phyloP scores from a whole-genome alignment of 53 echinoderm and acorn worm genomes.

The Mesocentrotus franciscanus region DNA sequence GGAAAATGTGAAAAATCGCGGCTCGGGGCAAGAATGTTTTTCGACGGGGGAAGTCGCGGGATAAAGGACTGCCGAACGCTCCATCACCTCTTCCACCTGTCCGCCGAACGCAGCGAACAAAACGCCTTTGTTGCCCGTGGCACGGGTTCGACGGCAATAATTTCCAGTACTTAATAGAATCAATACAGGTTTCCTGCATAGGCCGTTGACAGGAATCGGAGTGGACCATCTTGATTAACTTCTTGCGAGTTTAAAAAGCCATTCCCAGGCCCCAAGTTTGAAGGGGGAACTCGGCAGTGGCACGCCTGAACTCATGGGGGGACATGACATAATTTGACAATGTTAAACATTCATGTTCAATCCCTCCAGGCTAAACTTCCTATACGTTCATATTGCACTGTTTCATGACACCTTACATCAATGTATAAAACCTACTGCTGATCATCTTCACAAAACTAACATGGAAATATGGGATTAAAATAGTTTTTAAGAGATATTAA shows the following conservation, averaged over 20 bases:
- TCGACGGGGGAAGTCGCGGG: slow-evolving; percentile 54
- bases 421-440: too few relatives aligned
- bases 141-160: slow-evolving; percentile 63
- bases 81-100: slow-evolving; percentile 65
- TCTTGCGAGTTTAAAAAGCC: not conserved
- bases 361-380: not conserved
- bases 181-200: slow-evolving; percentile 60
- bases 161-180: slow-evolving; percentile 69
- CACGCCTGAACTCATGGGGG: not conserved
- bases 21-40: slow-evolving; percentile 64
- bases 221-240: slow-evolving; percentile 41
- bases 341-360: not conserved
- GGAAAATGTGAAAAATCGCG: slow-evolving; percentile 46
- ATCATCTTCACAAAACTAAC: not conserved
- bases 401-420: not conserved
- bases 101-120: slow-evolving; percentile 45
- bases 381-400: not conserved
- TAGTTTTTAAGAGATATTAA: not conserved
- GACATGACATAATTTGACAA: not conserved
- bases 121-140: slow-evolving; percentile 67
- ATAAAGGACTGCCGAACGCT: slow-evolving; percentile 64
- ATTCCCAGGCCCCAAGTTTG: not conserved
- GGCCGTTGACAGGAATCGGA: slow-evolving; percentile 51
- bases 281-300: not conserved
- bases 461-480: not conserved